These are phyloP conservation scores for Rhegmatorhina hoffmannsi DNA, from an alignment of 2,113 vertebrate species.

Conservation along the genomic window DNA sequence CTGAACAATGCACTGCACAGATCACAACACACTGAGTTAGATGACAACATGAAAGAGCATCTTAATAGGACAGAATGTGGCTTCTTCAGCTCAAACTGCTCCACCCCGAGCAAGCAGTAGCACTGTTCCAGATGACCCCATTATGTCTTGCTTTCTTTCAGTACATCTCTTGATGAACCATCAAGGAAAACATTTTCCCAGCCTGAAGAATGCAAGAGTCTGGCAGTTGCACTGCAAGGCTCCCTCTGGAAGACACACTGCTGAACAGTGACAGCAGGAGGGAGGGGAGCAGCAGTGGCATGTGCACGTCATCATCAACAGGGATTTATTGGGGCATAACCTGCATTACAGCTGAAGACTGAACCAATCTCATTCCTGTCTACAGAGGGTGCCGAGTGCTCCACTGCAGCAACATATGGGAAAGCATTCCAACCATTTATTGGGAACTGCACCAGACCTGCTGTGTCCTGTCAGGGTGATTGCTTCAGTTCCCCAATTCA, in stretches of 20 bases:
- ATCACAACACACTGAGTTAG: not conserved
- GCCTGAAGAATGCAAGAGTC: not conserved
- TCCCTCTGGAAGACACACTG: conserved; percentile 11
- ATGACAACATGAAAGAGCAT: not conserved
- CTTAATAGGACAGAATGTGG: not conserved
- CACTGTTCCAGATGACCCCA: conserved; percentile 39
- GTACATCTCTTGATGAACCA: not conserved
- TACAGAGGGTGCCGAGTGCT: not conserved
- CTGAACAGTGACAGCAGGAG: not conserved
- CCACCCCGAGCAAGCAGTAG: not conserved
- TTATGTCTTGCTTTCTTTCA: conserved; percentile 55
- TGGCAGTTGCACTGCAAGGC: not conserved
- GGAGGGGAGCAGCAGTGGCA: not conserved
- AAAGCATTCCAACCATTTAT: not conserved
- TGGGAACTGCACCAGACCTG: not conserved
- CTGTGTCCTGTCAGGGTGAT: fast-evolving
- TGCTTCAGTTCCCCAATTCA: not conserved
- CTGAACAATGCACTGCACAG: conserved; percentile 5
- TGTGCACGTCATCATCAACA: not conserved
- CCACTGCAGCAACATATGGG: not conserved
- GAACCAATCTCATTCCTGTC: not conserved
- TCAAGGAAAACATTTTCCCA: conserved; percentile 47
- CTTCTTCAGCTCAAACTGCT: not conserved
- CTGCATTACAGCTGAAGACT: not conserved
- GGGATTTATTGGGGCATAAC: not conserved